phyloP scores from a whole-genome alignment of 2,888 invertebrate genomes.

The Apamea epomidion region DNA sequence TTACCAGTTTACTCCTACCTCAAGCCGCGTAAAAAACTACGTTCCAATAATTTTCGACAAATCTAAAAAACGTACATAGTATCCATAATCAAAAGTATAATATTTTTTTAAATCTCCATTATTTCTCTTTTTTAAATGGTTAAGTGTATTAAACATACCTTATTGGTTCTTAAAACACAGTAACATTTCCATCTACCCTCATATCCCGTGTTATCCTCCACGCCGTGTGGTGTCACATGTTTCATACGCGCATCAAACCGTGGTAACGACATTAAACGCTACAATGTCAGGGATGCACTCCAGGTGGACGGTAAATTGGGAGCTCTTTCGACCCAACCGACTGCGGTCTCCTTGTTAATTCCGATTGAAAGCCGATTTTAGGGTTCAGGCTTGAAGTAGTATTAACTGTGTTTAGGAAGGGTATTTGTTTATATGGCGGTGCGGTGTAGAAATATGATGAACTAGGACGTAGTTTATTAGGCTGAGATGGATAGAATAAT shows the following conservation, averaged over 20 bases:
- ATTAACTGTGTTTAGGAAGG: conserved; percentile 19
- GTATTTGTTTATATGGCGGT: neutral
- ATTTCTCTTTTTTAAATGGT: neutral
- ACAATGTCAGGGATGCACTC: conserved; percentile 71
- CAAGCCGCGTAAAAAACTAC: neutral
- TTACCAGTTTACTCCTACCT: neutral
- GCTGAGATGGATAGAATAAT: neutral
- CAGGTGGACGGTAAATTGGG: conserved; percentile 76
- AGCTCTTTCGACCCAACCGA: conserved; percentile 68
- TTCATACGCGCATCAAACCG: conserved; percentile 72
- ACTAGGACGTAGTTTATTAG: neutral
- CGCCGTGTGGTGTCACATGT: conserved; percentile 32
- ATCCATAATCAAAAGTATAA: neutral
- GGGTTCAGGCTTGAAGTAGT: conserved; percentile 31
- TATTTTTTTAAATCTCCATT: neutral
- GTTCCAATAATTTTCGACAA: too few species aligned
- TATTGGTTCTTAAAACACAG: neutral
- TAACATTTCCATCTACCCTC: neutral
- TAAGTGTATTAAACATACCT: too few species aligned
- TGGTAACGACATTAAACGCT: conserved; percentile 73
- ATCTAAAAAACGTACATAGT: neutral
- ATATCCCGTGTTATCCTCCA: conserved; percentile 3
- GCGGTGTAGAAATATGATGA: neutral
- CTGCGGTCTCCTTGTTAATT: conserved; percentile 66
- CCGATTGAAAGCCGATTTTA: conserved; percentile 50